Evolutionary conservation across 2,888 invertebrate species (phyloP).

Genomic region (Calameuta filiformis): DNA sequence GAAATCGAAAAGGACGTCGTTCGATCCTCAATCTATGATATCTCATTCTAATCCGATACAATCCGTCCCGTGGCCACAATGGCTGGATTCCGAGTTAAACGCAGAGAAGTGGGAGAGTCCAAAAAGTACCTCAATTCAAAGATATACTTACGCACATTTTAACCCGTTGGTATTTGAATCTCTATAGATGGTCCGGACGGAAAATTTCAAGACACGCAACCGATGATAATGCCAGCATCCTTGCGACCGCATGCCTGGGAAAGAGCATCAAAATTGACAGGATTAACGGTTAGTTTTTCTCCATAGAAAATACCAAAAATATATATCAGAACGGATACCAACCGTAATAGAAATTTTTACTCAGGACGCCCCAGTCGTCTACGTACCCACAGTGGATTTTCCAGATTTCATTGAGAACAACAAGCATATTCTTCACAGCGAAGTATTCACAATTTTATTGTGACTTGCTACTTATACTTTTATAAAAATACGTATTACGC

Average conservation of each 20-base stretch:
- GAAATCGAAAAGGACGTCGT: slow-evolving; percentile 7
- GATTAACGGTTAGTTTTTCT: slow-evolving; percentile 25
- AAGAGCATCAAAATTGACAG: slow-evolving; percentile 34
- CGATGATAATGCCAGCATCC: slow-evolving; percentile 37
- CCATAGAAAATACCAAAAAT: background rate
- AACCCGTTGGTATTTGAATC: background rate
- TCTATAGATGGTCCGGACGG: slow-evolving; percentile 32
- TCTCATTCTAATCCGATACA: background rate
- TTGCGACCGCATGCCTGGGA: slow-evolving; percentile 41
- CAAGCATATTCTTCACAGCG: slow-evolving; percentile 61
- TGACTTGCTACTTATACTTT: background rate
- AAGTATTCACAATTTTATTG: slow-evolving; percentile 32
- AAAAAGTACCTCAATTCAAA: slow-evolving; percentile 33
- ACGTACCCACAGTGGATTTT: slow-evolving; percentile 33
- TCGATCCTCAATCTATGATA: background rate
- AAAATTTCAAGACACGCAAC: slow-evolving; percentile 35
- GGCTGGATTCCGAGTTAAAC: slow-evolving; percentile 45
- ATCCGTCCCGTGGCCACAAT: slow-evolving; percentile 39
- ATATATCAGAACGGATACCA: background rate
- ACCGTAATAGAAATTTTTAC: background rate
- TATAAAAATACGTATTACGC: background rate
- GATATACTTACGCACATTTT: background rate
- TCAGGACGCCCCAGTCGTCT: slow-evolving; percentile 33
- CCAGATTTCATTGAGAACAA: slow-evolving; percentile 61
- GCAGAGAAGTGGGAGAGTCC: slow-evolving; percentile 44